Percentiles rank a stretch among this genome's conserved stretches.
phyloP scores from a whole-genome alignment of 2,113 vertebrate genomes.

The Todiramphus saurophagus region DNA sequence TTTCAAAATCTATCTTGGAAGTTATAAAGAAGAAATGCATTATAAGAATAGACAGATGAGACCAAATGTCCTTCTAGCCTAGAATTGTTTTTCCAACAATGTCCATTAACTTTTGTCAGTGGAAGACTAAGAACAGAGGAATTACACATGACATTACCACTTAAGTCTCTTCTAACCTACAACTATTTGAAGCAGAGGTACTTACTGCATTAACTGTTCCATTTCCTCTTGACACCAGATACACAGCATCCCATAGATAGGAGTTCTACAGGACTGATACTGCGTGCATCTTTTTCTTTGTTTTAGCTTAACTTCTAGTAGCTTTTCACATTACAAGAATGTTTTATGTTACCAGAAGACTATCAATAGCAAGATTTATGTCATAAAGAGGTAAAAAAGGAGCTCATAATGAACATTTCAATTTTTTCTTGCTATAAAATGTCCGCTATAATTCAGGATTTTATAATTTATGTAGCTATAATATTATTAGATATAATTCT shows the following conservation, averaged over 20 bases:
- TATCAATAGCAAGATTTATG: neutral
- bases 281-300: neutral
- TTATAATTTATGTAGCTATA: neutral
- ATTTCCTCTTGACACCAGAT: neutral
- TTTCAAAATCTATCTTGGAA: neutral
- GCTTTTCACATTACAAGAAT: neutral
- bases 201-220: neutral
- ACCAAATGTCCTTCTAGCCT: neutral
- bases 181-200: neutral
- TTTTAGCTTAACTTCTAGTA: neutral
- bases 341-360: neutral
- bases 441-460: neutral
- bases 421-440: neutral
- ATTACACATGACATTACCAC: neutral
- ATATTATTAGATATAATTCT: neutral
- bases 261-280: neutral
- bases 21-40: neutral
- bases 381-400: neutral
- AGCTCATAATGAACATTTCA: neutral
- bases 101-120: neutral
- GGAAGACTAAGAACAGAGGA: neutral
- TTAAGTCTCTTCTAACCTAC: neutral
- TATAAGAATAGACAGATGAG: neutral
- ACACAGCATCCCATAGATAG: neutral
- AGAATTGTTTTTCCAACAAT: neutral